Conservation (phyloP, 2,797 vertebrate species). For the Picus viridis region DNA sequence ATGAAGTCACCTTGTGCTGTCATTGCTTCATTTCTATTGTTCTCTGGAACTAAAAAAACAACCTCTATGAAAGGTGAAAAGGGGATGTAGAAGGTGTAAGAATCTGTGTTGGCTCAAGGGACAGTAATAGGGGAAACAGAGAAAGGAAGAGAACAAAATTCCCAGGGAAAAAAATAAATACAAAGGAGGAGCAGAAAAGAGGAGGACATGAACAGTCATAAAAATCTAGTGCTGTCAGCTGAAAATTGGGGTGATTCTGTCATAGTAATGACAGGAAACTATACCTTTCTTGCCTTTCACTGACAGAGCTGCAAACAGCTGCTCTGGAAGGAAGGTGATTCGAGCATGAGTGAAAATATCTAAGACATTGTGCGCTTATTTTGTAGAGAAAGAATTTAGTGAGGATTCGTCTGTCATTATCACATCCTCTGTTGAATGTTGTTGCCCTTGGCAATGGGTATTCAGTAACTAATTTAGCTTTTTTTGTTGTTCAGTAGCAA, state of each 20-base stretch:
- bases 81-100: neutral
- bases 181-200: slow-evolving; percentile 49
- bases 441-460: slow-evolving; percentile 80
- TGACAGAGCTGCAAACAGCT: slow-evolving; percentile 71
- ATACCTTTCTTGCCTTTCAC: slow-evolving; percentile 66
- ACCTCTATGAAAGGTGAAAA: slow-evolving; percentile 16
- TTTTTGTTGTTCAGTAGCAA: slow-evolving; percentile 70
- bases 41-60: neutral
- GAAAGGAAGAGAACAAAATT: slow-evolving; percentile 29
- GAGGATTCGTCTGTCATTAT: slow-evolving; percentile 75
- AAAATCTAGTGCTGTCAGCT: slow-evolving; percentile 73
- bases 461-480: slow-evolving; percentile 74
- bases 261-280: slow-evolving; percentile 66
- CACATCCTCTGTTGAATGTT: slow-evolving; percentile 72
- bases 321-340: slow-evolving; percentile 76
- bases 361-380: slow-evolving; percentile 73
- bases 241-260: slow-evolving; percentile 48
- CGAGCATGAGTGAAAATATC: slow-evolving; percentile 68
- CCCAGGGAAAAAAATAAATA: slow-evolving; percentile 44
- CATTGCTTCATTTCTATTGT: neutral
- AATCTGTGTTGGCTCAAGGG: neutral
- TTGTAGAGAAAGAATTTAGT: slow-evolving; percentile 65
- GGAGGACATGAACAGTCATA: slow-evolving; percentile 26
- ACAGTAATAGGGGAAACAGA: slow-evolving; percentile 14
- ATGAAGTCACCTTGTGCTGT: slow-evolving; percentile 4